These are phyloP conservation scores for Chlorops oryzae DNA, from an alignment of 1,140 invertebrate species.

Conservation along the genomic window DNA sequence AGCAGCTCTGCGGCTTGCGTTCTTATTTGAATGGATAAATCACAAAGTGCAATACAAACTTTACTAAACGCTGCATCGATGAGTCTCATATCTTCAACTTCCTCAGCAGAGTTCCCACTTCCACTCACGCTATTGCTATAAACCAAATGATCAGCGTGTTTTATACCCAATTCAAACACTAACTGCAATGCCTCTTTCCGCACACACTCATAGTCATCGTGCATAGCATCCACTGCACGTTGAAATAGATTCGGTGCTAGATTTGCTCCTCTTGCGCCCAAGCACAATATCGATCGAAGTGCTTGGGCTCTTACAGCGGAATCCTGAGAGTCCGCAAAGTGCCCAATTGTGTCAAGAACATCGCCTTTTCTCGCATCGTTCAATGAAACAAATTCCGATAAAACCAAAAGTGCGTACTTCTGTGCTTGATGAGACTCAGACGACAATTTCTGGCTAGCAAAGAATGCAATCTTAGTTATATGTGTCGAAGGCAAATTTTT, in stretches of 20 bases:
- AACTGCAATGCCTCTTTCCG: slow-evolving; percentile 77
- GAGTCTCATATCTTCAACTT: slow-evolving; percentile 72
- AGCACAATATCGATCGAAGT: slow-evolving; percentile 73
- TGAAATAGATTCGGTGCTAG: slow-evolving; percentile 73
- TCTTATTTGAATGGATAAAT: slow-evolving; percentile 81
- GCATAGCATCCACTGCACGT: slow-evolving; percentile 73
- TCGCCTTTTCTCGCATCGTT: slow-evolving; percentile 52
- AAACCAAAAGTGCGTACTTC: slow-evolving; percentile 68
- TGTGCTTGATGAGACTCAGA: slow-evolving; percentile 72
- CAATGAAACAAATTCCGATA: slow-evolving; percentile 55
- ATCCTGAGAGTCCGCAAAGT: slow-evolving; percentile 82
- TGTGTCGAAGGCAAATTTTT: slow-evolving; percentile 30
- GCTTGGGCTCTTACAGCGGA: slow-evolving; percentile 82
- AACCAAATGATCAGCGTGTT: slow-evolving; percentile 76
- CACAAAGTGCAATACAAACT: slow-evolving; percentile 89
- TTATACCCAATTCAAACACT: slow-evolving; percentile 76
- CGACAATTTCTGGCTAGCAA: slow-evolving; percentile 61
- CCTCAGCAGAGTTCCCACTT: too few species aligned
- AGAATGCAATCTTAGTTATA: slow-evolving; percentile 36
- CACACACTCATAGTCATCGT: slow-evolving; percentile 93
- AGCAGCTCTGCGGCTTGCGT: slow-evolving; percentile 69
- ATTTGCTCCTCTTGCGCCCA: slow-evolving; percentile 74
- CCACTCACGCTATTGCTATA: slow-evolving; percentile 48
- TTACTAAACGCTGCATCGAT: slow-evolving; percentile 96
- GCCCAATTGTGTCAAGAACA: slow-evolving; percentile 63